Conservation (phyloP, 2,888 invertebrate species). For the Alcis repandata region DNA sequence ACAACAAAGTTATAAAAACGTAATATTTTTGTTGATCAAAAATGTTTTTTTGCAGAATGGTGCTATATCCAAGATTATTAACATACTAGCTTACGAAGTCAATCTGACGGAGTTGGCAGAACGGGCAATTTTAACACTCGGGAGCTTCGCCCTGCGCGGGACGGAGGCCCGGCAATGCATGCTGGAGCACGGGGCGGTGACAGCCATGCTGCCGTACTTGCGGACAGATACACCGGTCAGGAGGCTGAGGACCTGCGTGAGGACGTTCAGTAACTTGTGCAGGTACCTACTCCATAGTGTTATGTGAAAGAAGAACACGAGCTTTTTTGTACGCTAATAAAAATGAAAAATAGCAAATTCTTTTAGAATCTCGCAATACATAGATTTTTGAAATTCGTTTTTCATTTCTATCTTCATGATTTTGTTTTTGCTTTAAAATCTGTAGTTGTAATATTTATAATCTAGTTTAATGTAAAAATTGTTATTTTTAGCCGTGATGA, state of each 20-base stretch:
- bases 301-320: too few species aligned
- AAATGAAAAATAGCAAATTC: too few species aligned
- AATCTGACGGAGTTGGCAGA: background rate
- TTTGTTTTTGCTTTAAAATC: too few species aligned
- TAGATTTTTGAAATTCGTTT: too few species aligned
- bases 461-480: too few species aligned
- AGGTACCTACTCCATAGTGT: background rate
- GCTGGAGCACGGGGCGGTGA: background rate
- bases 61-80: background rate
- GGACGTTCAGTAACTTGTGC: background rate
- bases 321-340: too few species aligned
- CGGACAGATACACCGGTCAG: background rate
- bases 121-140: background rate
- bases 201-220: background rate
- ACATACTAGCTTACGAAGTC: background rate
- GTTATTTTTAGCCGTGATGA: too few species aligned
- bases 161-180: background rate
- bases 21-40: background rate
- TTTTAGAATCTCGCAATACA: too few species aligned
- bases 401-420: too few species aligned
- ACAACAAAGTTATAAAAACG: too few species aligned
- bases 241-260: background rate
- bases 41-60: background rate
- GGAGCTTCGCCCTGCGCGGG: background rate
- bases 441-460: too few species aligned